Evolutionary conservation across 2,888 invertebrate species (phyloP).

Genomic region (Coelogynopora nodosa): DNA sequence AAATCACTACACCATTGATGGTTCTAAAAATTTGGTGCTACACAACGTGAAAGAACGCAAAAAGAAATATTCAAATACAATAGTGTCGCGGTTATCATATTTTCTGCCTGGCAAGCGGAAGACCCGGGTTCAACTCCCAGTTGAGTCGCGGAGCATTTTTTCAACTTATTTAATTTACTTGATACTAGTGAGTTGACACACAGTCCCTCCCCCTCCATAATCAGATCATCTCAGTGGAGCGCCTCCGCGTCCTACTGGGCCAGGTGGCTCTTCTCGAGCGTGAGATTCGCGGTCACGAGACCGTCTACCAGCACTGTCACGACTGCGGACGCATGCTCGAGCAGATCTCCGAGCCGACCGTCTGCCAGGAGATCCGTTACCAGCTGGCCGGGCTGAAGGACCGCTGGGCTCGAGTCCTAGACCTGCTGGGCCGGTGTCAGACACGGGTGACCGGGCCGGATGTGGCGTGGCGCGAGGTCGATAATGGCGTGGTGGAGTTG

Average conservation of each 20-base stretch:
- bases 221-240: background rate
- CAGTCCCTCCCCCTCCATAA: background rate
- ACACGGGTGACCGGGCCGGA: slow-evolving; percentile 51
- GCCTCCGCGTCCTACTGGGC: background rate
- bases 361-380: slow-evolving; percentile 49
- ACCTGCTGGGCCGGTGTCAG: background rate
- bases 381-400: slow-evolving; percentile 51
- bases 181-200: no score
- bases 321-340: slow-evolving; percentile 40
- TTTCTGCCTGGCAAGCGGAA: no score
- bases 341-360: slow-evolving; percentile 43
- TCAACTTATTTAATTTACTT: no score
- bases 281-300: background rate
- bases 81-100: no score
- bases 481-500: slow-evolving; percentile 56
- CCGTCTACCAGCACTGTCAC: slow-evolving; percentile 18
- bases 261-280: background rate
- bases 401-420: slow-evolving; percentile 40
- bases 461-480: slow-evolving; percentile 55
- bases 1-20: no score
- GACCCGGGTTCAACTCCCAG: no score
- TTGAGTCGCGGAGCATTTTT: no score
- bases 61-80: no score
- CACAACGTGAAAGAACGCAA: no score
- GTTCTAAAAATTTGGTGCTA: no score